Evolutionary conservation across 2,113 vertebrate genomes (phyloP).

Genomic region (Pelobates fuscus): DNA sequence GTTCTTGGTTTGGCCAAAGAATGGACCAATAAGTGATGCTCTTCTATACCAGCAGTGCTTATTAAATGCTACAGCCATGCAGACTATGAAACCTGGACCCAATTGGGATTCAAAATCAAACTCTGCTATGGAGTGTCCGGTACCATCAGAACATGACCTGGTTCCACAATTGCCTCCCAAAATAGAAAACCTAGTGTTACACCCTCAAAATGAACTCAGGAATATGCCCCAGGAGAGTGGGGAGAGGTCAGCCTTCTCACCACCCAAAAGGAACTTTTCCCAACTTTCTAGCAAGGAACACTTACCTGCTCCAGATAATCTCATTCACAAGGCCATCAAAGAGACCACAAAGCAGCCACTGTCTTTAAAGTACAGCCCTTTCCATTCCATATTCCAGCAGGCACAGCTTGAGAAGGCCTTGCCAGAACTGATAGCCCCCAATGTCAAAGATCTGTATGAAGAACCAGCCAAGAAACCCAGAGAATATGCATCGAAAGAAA

Average conservation of each 20-base stretch:
- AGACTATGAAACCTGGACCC: slow-evolving; percentile 81
- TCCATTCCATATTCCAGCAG: slow-evolving; percentile 85
- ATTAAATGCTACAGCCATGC: slow-evolving; percentile 81
- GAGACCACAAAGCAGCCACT: slow-evolving; percentile 70
- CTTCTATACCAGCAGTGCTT: slow-evolving; percentile 93
- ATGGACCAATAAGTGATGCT: slow-evolving; percentile 80
- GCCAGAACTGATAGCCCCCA: slow-evolving; percentile 72
- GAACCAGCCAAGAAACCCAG: slow-evolving; percentile 82
- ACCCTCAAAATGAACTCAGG: slow-evolving; percentile 64
- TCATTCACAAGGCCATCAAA: slow-evolving; percentile 80
- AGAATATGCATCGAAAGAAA: slow-evolving; percentile 76
- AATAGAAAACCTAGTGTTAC: slow-evolving; percentile 73
- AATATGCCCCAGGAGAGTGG: slow-evolving; percentile 66
- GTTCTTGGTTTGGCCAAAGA: slow-evolving; percentile 91
- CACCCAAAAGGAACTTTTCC: slow-evolving; percentile 80
- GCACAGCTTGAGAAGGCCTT: slow-evolving; percentile 73
- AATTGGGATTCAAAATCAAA: slow-evolving; percentile 81
- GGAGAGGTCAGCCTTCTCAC: slow-evolving; percentile 90
- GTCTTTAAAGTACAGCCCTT: slow-evolving; percentile 79
- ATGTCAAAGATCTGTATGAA: slow-evolving; percentile 83
- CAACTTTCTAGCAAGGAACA: slow-evolving; percentile 70
- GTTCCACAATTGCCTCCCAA: slow-evolving; percentile 63
- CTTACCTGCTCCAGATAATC: slow-evolving; percentile 67
- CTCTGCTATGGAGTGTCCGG: slow-evolving; percentile 70
- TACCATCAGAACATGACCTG: slow-evolving; percentile 67